Evolutionary conservation across 2,113 vertebrate species (phyloP).

Genomic region (Callionymus lyra): DNA sequence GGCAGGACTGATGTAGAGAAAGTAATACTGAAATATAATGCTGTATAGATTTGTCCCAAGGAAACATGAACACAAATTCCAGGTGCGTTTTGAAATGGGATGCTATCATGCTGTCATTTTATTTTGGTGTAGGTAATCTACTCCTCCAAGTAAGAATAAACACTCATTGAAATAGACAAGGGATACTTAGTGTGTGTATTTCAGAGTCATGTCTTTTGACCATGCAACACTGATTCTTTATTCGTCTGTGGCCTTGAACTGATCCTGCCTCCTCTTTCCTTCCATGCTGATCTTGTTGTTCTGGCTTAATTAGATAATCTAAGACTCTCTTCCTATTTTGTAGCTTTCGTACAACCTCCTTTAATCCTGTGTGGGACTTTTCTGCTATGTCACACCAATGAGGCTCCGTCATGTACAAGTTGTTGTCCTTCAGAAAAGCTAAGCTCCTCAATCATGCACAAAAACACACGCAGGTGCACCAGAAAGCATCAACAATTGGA

Average conservation of each 20-base stretch:
- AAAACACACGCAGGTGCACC: neutral
- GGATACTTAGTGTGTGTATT: constrained; percentile 12
- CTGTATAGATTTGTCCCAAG: neutral
- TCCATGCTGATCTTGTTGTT: constrained; percentile 3
- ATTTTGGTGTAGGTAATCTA: constrained; percentile 34
- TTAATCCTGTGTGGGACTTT: too few species aligned
- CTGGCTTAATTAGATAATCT: neutral
- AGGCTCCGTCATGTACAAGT: constrained; percentile 11
- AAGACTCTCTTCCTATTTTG: too few species aligned
- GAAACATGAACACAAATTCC: neutral
- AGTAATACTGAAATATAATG: too few species aligned
- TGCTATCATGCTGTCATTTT: constrained; percentile 10
- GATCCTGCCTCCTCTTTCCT: constrained; percentile 20
- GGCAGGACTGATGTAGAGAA: too few species aligned
- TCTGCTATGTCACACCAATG: too few species aligned
- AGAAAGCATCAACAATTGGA: constrained; percentile 6
- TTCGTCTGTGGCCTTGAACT: constrained; percentile 36
- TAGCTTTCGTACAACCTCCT: too few species aligned
- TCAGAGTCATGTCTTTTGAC: constrained; percentile 4
- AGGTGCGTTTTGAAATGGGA: neutral
- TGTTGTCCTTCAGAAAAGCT: constrained; percentile 5
- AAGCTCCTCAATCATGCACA: constrained; percentile 8
- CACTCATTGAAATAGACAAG: constrained; percentile 39
- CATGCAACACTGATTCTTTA: constrained; percentile 27
- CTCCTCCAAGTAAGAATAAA: constrained; percentile 38